Conservation (phyloP, 2,113 vertebrate species). For the Barbus barbus region DNA sequence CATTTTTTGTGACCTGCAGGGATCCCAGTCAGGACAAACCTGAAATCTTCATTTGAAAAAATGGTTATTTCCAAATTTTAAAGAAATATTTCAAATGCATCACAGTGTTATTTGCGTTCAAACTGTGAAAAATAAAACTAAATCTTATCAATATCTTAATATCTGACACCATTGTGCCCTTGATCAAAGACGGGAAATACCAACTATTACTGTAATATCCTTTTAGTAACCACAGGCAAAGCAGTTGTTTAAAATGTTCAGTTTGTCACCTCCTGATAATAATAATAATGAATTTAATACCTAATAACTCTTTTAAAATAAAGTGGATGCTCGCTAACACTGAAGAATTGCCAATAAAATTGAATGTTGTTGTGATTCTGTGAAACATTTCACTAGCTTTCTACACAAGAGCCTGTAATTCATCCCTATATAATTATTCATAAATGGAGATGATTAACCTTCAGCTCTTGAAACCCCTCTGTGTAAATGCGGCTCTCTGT, state of each 20-base stretch:
- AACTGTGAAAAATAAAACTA: too few species aligned
- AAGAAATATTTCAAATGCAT: background rate
- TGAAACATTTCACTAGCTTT: background rate
- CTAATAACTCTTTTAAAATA: background rate
- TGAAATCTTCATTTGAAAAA: background rate
- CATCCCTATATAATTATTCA: background rate
- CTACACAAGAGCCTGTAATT: background rate
- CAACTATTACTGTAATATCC: too few species aligned
- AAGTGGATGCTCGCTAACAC: background rate
- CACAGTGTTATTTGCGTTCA: background rate
- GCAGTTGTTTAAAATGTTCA: too few species aligned
- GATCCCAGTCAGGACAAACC: background rate
- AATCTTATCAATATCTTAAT: too few species aligned
- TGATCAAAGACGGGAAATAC: too few species aligned
- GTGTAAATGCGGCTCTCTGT: slow-evolving; percentile 10
- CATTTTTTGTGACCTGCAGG: background rate
- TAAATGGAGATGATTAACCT: background rate
- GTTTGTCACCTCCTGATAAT: too few species aligned
- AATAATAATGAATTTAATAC: too few species aligned
- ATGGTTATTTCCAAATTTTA: background rate
- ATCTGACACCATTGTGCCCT: background rate
- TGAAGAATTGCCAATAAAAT: background rate
- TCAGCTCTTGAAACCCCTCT: background rate
- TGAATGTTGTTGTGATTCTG: background rate
- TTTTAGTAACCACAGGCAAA: too few species aligned